Evolutionary conservation across 2,113 vertebrate species (phyloP), one percentile per base, ranked within the genome.

Genomic region (Nipponia nippon): DNA sequence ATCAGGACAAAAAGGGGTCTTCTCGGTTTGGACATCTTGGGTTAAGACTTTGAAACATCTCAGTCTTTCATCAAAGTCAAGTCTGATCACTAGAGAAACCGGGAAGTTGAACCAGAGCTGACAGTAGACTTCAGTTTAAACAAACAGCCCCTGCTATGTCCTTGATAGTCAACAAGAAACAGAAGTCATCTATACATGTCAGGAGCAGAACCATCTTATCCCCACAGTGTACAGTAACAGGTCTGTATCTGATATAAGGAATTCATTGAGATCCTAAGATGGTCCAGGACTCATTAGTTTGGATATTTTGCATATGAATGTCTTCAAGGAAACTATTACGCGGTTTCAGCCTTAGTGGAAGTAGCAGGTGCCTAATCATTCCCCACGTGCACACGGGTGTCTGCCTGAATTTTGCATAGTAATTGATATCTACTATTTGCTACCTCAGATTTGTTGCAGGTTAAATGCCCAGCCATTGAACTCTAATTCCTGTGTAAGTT

Each of bases 331-430:
- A 81, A 40, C 20, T 18, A 11, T 38, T 27, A 40, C 0, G 0
- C 46, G 13, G 15, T 42, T 87, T 61, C 46, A 62, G 21, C 23
- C 11, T 34, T 15, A 13, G 13, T 34, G 38, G 61, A 58, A 72
- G 23, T 16, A 63, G 38, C 27, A 66, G 59, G 49, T 78, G 65
- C 34, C 50, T 32, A 5, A 58, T 50, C 16, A 25, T 11, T 72
- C 34, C 21, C n/a, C 1, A 0, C 0, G 0, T 19, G 23, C 30
- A 52, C 6, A 5, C 1, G 9, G 20, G 25, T 52, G 15, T 26
- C 32, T 65, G 32, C 22, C 75, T 52, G 49, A 47, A 46, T 89
- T 77, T 55, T 29, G 16, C 11, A 5, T 17, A 69, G 13, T 7
- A 59, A n/a, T 61, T 59, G 26, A 6, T 53, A n/a, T 10, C 26